A percentile compares a stretch with the other conserved stretches of the same genome.
These are phyloP conservation scores for Phragmatobia fuliginosa DNA, from an alignment of 2,888 invertebrate species.

Conservation along the genomic window DNA sequence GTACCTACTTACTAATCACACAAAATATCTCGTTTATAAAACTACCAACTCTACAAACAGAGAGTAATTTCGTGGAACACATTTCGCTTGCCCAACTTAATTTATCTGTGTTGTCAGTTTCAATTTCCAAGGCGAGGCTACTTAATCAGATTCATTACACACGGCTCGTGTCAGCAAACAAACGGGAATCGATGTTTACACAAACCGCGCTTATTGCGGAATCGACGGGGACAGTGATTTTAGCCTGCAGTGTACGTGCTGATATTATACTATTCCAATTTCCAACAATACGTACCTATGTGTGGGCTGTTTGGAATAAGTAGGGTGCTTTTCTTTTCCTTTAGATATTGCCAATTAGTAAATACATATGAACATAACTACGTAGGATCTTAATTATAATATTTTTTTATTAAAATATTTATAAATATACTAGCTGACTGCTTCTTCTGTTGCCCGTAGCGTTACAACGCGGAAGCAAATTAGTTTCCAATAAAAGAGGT, in stretches of 20 bases:
- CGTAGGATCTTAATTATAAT: too few relatives aligned
- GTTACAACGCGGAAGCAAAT: too few relatives aligned
- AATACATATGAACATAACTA: neutral
- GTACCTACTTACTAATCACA: too few relatives aligned
- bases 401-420: too few relatives aligned
- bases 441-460: too few relatives aligned
- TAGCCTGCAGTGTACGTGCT: constrained; percentile 55
- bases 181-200: constrained; percentile 54
- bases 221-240: constrained; percentile 63
- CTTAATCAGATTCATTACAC: constrained; percentile 84
- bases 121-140: constrained; percentile 70
- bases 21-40: neutral
- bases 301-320: constrained; percentile 10
- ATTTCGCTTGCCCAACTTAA: constrained; percentile 55
- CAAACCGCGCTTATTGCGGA: constrained; percentile 54
- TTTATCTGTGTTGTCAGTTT: constrained; percentile 59
- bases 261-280: constrained; percentile 41
- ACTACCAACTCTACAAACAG: constrained; percentile 9
- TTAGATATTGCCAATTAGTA: neutral
- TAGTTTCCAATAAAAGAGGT: too few relatives aligned
- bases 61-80: constrained; percentile 25
- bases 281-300: constrained; percentile 33
- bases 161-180: constrained; percentile 67
- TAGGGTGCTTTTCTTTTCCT: neutral
- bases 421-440: too few relatives aligned